Conservation (phyloP, 1,140 invertebrate species). For the Drosophila nigrodunni region DNA sequence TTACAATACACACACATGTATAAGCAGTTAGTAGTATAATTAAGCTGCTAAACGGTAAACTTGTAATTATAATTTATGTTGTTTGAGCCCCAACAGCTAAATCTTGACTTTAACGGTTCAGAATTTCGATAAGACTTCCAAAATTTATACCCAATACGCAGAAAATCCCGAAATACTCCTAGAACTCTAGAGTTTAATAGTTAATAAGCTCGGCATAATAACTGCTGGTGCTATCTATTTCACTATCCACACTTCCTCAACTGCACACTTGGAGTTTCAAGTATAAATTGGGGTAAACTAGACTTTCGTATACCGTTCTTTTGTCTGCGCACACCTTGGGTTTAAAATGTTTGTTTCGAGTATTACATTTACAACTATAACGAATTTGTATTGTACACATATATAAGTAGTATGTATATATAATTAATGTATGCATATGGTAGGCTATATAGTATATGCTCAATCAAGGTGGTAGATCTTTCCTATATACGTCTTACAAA, state of each 20-base stretch:
- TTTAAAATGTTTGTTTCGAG: conserved; percentile 23
- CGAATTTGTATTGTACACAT: conserved; percentile 53
- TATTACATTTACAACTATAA: conserved; percentile 43
- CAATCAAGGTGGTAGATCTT: conserved; percentile 56
- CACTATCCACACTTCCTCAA: neutral
- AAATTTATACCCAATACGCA: too few species aligned
- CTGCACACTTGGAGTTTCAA: neutral
- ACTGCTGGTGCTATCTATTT: neutral
- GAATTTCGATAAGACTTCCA: too few species aligned
- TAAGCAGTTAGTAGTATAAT: conserved; percentile 25
- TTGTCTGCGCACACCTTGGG: neutral
- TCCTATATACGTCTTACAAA: conserved; percentile 57
- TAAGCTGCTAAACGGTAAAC: conserved; percentile 42
- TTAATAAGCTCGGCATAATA: conserved; percentile 28
- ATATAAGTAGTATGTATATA: conserved; percentile 25
- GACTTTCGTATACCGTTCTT: conserved; percentile 20
- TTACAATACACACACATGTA: conserved; percentile 31
- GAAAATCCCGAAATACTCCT: too few species aligned
- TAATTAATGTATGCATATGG: conserved; percentile 33
- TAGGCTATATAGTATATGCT: conserved; percentile 37
- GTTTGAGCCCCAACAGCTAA: neutral
- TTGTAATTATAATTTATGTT: conserved; percentile 42
- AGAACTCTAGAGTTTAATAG: neutral
- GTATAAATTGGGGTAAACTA: neutral
- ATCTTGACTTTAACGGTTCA: too few species aligned